Percentiles rank a stretch among this genome's conserved stretches.
Evolutionary conservation across 2,888 invertebrate species (phyloP).

Genomic region (Bimastos eiseni): DNA sequence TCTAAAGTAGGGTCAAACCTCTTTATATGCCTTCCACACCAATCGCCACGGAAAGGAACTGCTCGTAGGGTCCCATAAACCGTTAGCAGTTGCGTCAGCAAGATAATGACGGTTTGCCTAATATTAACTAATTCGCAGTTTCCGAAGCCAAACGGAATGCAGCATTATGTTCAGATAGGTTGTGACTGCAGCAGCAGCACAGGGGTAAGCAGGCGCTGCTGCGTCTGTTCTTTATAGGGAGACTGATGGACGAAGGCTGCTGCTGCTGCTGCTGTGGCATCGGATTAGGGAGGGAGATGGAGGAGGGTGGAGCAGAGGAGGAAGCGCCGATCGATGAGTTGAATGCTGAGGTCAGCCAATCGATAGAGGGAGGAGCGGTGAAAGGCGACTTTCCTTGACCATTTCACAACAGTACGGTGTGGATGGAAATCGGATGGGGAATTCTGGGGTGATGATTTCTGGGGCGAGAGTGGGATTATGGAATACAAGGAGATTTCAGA

Average conservation of each 20-base stretch:
- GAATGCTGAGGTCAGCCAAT: neutral
- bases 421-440: neutral
- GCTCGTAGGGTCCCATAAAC: too few species aligned
- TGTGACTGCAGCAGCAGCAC: neutral
- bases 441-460: neutral
- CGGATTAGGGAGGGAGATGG: neutral
- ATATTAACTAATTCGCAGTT: neutral
- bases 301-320: neutral
- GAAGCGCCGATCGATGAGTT: neutral
- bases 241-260: neutral
- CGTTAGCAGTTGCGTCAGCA: too few species aligned
- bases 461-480: too few species aligned
- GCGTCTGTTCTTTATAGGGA: neutral
- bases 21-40: too few species aligned
- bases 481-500: too few species aligned
- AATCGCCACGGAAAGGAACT: too few species aligned
- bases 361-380: neutral
- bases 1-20: too few species aligned
- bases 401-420: neutral
- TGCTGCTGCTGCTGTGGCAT: neutral
- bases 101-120: neutral
- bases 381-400: neutral
- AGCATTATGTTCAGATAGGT: neutral
- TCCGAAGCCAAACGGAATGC: neutral
- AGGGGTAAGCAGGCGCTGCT: neutral